These are phyloP conservation scores for Microplitis mediator DNA, from an alignment of 1,140 invertebrate genomes.

Conservation along the genomic window DNA sequence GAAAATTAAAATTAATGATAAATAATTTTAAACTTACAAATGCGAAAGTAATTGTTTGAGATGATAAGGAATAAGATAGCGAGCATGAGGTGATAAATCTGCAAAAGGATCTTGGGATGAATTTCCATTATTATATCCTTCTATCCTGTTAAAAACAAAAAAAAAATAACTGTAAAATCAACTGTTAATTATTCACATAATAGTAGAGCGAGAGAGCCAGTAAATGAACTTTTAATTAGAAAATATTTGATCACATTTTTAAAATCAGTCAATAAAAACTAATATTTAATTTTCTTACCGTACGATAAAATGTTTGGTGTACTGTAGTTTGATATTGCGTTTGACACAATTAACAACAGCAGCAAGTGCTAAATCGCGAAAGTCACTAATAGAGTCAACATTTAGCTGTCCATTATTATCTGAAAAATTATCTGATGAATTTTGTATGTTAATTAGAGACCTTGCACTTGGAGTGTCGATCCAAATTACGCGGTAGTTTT, in stretches of 20 bases:
- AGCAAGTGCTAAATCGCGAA: constrained; percentile 42
- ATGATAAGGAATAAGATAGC: constrained; percentile 41
- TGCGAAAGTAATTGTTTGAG: constrained; percentile 36
- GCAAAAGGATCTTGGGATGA: constrained; percentile 36
- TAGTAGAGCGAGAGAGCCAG: not conserved
- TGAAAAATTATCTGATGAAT: constrained; percentile 27
- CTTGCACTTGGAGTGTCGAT: constrained; percentile 42
- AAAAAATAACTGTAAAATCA: too few species aligned
- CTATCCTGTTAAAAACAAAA: constrained; percentile 31
- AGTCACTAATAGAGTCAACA: constrained; percentile 39
- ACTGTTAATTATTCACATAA: constrained; percentile 1
- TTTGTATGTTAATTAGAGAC: constrained; percentile 23
- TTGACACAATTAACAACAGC: constrained; percentile 37
- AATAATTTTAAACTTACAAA: constrained; percentile 31
- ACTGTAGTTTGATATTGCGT: constrained; percentile 33
- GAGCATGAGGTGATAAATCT: constrained; percentile 40
- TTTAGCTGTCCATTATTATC: not conserved
- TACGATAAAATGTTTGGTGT: constrained; percentile 38
- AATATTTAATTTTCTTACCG: constrained; percentile 24
- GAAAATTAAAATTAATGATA: not conserved
- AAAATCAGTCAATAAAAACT: too few species aligned
- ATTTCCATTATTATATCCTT: constrained; percentile 30
- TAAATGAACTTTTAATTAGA: too few species aligned
- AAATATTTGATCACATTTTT: too few species aligned
- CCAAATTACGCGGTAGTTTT: constrained; percentile 41